Conservation (phyloP, 2,888 invertebrate species). For the Chymomyza procnemis region DNA sequence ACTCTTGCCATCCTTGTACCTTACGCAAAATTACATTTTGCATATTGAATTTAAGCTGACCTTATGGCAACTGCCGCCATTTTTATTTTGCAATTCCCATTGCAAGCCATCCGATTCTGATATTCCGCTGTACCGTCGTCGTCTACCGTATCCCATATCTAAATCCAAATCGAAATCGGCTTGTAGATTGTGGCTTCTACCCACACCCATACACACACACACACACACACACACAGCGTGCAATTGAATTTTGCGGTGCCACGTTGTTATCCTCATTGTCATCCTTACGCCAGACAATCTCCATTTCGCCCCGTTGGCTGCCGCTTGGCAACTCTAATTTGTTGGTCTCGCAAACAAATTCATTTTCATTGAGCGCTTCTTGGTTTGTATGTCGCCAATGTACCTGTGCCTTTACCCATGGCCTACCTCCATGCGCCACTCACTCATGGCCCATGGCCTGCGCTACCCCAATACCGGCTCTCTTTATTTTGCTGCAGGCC, state of each 20-base stretch:
- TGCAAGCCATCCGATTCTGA: not conserved
- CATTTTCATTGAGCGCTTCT: constrained; percentile 8
- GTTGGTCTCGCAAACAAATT: constrained; percentile 35
- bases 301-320: not conserved
- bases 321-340: constrained; percentile 20
- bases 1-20: not conserved
- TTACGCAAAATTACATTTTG: constrained; percentile 67
- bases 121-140: not conserved
- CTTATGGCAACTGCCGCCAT: not conserved
- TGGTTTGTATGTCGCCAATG: no score
- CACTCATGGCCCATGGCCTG: not conserved
- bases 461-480: constrained; percentile 4
- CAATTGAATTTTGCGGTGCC: constrained; percentile 2
- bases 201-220: no score
- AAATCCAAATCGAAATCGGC: constrained; percentile 34
- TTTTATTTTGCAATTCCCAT: not conserved
- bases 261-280: not conserved
- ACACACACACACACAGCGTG: no score
- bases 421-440: no score
- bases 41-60: constrained; percentile 57
- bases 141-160: not conserved
- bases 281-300: not conserved
- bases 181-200: constrained; percentile 25
- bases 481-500: constrained; percentile 6
- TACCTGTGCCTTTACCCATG: no score